Percentiles rank a stretch among this genome's conserved stretches.
These are phyloP conservation scores for Caenorhabditis sp. DNA, from an alignment of 2,888 invertebrate genomes.

Conservation along the genomic window DNA sequence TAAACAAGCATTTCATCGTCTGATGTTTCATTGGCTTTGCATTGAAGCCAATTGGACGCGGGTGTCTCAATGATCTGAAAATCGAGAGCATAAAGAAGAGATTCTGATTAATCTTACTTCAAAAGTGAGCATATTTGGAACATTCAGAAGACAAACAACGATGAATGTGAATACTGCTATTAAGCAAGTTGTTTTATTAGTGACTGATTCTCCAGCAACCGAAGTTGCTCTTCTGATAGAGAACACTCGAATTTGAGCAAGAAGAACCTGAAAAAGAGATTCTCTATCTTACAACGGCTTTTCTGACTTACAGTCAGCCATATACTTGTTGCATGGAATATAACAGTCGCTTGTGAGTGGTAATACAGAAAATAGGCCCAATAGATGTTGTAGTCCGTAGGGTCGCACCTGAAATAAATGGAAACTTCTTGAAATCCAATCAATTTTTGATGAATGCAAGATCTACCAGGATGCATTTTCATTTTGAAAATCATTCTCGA, in stretches of 20 bases:
- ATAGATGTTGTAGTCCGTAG: conserved; percentile 81
- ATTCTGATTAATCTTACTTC: conserved; percentile 67
- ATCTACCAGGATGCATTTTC: conserved; percentile 37
- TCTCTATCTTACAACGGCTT: not conserved
- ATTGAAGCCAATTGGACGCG: conserved; percentile 71
- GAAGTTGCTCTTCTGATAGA: conserved; percentile 83
- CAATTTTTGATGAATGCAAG: not conserved
- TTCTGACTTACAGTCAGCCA: conserved; percentile 84
- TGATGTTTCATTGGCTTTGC: conserved; percentile 55
- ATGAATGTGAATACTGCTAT: conserved; percentile 75
- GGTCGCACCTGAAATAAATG: conserved; percentile 71
- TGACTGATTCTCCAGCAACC: conserved; percentile 74
- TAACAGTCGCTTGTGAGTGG: conserved; percentile 85
- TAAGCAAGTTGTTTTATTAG: conserved; percentile 70
- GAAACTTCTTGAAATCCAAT: too few species aligned
- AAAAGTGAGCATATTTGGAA: conserved; percentile 82
- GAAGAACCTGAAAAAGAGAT: conserved; percentile 79
- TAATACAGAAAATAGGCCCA: conserved; percentile 85
- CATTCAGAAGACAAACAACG: conserved; percentile 77
- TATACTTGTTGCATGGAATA: conserved; percentile 85
- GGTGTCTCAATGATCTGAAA: conserved; percentile 78
- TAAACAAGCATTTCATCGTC: conserved; percentile 62
- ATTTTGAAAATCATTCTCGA: conserved; percentile 26
- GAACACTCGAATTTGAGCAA: conserved; percentile 85
- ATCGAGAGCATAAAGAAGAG: not conserved